Evolutionary conservation across 2,888 invertebrate species (phyloP).

Genomic region (Harmothoe impar): DNA sequence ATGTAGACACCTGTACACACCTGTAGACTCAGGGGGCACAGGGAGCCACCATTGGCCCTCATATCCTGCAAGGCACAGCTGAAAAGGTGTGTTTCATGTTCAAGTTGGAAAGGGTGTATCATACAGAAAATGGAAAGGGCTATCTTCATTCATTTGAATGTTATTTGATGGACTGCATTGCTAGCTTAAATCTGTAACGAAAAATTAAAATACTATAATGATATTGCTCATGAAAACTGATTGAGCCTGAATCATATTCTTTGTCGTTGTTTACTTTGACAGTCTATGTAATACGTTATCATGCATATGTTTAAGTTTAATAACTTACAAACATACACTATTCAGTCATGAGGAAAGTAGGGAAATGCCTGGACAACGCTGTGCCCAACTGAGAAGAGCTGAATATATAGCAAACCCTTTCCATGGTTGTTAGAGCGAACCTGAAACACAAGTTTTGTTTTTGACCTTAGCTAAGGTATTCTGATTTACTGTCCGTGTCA

Average conservation of each 20-base stretch:
- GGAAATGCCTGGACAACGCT: background rate
- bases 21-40: background rate
- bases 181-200: too few relatives aligned
- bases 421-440: background rate
- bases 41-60: background rate
- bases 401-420: too few relatives aligned
- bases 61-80: background rate
- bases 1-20: background rate
- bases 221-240: too few relatives aligned
- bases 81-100: background rate
- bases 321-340: too few relatives aligned
- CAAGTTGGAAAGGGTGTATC: background rate
- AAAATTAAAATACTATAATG: too few relatives aligned
- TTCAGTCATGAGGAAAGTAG: background rate
- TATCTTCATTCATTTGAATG: background rate
- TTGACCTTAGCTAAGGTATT: background rate
- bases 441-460: background rate
- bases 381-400: background rate
- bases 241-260: too few relatives aligned
- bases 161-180: too few relatives aligned
- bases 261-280: too few relatives aligned
- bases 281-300: too few relatives aligned
- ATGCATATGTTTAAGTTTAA: too few relatives aligned
- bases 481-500: slow-evolving; percentile 35
- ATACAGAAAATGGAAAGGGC: background rate